Conservation (phyloP, 2,888 invertebrate genomes). For the Conus canariensis region DNA sequence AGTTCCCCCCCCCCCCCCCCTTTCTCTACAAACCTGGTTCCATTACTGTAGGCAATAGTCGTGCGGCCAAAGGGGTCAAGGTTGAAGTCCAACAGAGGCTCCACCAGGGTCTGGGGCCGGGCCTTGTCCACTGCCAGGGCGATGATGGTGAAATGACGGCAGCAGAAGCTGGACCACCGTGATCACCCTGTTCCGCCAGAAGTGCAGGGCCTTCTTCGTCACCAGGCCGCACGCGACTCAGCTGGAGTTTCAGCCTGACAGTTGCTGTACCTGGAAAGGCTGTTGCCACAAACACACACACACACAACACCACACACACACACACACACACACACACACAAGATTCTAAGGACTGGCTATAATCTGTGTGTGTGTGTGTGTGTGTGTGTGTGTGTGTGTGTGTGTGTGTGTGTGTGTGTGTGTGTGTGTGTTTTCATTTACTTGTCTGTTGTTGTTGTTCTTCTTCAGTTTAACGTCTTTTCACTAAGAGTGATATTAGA, state of each 20-base stretch:
- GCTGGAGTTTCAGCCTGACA: conserved; percentile 77
- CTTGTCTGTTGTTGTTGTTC: too few species aligned
- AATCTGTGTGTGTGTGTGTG: too few species aligned
- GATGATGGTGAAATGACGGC: conserved; percentile 83
- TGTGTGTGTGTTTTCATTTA: too few species aligned
- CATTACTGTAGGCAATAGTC: conserved; percentile 51
- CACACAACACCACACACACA: background rate
- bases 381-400: too few species aligned
- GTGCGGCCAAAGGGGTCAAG: conserved; percentile 76
- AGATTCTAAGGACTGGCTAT: background rate
- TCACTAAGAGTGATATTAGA: too few species aligned
- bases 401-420: too few species aligned
- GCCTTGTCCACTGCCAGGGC: conserved; percentile 83
- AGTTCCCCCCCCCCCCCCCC: background rate
- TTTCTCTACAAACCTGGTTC: background rate
- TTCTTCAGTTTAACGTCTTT: too few species aligned
- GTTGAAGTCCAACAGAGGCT: conserved; percentile 82
- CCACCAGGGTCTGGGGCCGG: conserved; percentile 75
- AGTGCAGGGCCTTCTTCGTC: conserved; percentile 84
- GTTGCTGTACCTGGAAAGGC: conserved; percentile 63
- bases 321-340: background rate
- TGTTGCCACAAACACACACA: conserved; percentile 39
- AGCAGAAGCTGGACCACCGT: conserved; percentile 82
- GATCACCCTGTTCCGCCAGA: conserved; percentile 85
- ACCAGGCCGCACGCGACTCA: conserved; percentile 84